Conservation (phyloP, 2,888 invertebrate species). For the Tryphoninae sp. region DNA sequence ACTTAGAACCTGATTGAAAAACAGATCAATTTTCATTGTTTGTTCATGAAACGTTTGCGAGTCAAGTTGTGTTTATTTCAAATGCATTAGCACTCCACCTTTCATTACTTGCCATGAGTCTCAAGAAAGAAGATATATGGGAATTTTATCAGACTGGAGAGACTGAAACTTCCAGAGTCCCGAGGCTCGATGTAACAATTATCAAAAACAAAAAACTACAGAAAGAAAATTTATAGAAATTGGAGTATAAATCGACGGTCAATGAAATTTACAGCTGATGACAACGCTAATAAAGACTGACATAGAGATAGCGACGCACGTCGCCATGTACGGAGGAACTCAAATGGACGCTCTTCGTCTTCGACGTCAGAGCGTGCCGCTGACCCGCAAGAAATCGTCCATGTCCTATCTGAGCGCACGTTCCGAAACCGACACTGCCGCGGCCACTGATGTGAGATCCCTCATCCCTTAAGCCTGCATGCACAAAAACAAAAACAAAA, state of each 20-base stretch:
- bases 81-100: background rate
- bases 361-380: constrained; percentile 79
- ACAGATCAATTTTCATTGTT: background rate
- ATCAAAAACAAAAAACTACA: background rate
- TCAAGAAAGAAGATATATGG: background rate
- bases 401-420: constrained; percentile 80
- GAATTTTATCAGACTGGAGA: constrained; percentile 61
- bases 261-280: constrained; percentile 85
- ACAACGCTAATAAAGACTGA: constrained; percentile 90
- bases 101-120: background rate
- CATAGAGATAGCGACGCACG: constrained; percentile 84
- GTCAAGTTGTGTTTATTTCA: background rate
- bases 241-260: constrained; percentile 50
- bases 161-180: constrained; percentile 63
- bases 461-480: constrained; percentile 71
- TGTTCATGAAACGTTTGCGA: background rate
- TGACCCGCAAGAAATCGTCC: constrained; percentile 81
- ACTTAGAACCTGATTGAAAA: background rate
- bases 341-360: constrained; percentile 79
- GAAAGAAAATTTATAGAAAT: background rate
- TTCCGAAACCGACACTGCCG: constrained; percentile 79
- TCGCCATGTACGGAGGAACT: constrained; percentile 80
- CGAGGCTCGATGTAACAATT: background rate
- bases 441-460: constrained; percentile 80
- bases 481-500: constrained; percentile 53